Percentiles rank a stretch among this genome's conserved stretches.
phyloP scores from a whole-genome alignment of 2,888 invertebrate genomes.

The Nemoura dubitans region DNA sequence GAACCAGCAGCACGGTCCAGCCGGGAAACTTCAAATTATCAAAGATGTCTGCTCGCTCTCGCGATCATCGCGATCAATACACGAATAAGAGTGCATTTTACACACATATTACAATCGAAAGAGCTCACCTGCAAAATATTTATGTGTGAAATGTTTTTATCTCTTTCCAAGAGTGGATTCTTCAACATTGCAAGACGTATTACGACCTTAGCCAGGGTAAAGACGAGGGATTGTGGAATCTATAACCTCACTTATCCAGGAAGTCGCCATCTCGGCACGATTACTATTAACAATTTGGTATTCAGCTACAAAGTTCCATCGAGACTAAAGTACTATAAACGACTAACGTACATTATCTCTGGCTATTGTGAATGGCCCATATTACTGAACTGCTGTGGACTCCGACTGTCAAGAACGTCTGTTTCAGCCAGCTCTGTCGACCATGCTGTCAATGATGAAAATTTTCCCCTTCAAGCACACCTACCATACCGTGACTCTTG shows the following conservation, averaged over 20 bases:
- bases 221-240: not conserved
- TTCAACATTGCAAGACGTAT: not conserved
- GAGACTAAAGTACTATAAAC: not conserved
- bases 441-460: not conserved
- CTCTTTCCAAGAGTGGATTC: not conserved
- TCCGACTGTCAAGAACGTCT: not conserved
- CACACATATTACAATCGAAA: not conserved
- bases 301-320: not conserved
- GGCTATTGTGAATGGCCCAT: not conserved
- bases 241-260: not conserved
- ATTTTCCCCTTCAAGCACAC: not conserved
- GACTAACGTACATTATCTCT: not conserved
- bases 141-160: not conserved
- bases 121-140: not conserved
- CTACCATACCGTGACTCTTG: not conserved
- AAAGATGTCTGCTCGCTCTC: not conserved
- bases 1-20: not conserved
- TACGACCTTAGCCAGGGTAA: not conserved
- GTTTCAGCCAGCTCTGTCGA: not conserved
- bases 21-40: constrained; percentile 2
- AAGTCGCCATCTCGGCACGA: not conserved
- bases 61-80: not conserved
- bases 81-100: not conserved
- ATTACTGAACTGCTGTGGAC: not conserved
- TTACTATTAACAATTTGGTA: not conserved